Evolutionary conservation across 1,140 invertebrate species (phyloP).

Genomic region (Drosophila tropicalis): DNA sequence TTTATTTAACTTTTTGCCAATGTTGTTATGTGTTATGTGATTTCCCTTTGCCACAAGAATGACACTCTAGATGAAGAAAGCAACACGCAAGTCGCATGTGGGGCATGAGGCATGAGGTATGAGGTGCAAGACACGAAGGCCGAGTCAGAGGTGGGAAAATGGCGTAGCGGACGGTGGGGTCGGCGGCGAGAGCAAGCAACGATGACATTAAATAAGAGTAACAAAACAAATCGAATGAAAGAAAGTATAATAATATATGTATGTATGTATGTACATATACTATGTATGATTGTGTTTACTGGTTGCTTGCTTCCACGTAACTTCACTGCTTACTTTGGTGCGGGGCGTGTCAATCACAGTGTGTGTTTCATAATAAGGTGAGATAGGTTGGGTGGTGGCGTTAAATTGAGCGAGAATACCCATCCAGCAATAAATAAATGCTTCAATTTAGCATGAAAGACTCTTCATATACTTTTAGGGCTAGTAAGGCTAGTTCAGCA

Average conservation of each 20-base stretch:
- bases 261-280: background rate
- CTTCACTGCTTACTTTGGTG: background rate
- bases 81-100: background rate
- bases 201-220: conserved; percentile 40
- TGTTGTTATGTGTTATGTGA: conserved; percentile 26
- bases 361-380: conserved; percentile 46
- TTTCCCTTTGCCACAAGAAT: conserved; percentile 28
- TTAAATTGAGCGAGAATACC: conserved; percentile 5
- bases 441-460: background rate
- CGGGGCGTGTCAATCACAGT: conserved; percentile 59
- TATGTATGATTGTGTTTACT: background rate
- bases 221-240: conserved; percentile 46
- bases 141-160: no score
- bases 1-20: conserved; percentile 9
- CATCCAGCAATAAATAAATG: conserved; percentile 12
- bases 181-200: background rate
- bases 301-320: background rate
- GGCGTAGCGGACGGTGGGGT: background rate
- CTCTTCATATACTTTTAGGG: no score
- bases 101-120: background rate
- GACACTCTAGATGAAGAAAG: conserved; percentile 7
- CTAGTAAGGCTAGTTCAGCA: no score
- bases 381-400: conserved; percentile 8
- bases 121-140: no score
- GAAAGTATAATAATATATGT: background rate